phyloP scores from a whole-genome alignment of 1,140 invertebrate species.

The Ips nitidus region DNA sequence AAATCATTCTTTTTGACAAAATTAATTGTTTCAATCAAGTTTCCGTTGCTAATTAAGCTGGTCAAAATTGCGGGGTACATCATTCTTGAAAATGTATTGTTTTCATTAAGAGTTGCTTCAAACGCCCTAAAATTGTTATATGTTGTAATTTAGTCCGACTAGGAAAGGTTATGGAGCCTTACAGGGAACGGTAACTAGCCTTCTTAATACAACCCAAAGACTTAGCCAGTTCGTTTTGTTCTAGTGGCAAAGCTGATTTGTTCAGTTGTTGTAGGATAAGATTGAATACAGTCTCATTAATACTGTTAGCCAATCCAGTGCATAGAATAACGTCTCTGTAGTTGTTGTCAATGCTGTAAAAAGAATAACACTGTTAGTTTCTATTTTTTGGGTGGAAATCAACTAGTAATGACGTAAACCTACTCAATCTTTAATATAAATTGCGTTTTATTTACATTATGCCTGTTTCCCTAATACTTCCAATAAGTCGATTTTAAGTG shows the following conservation, averaged over 20 bases:
- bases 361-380: neutral
- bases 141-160: neutral
- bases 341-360: conserved; percentile 56
- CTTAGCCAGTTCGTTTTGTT: conserved; percentile 8
- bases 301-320: conserved; percentile 37
- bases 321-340: conserved; percentile 62
- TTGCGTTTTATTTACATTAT: no score
- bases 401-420: no score
- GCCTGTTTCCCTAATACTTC: no score
- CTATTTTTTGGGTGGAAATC: no score
- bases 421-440: no score
- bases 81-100: conserved; percentile 6
- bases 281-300: neutral
- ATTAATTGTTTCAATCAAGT: neutral
- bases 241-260: conserved; percentile 6
- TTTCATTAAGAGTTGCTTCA: neutral
- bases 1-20: neutral
- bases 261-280: neutral
- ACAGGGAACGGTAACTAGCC: neutral
- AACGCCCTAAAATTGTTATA: neutral
- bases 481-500: no score
- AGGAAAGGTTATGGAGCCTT: neutral
- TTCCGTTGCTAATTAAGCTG: conserved; percentile 6
- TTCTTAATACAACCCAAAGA: neutral
- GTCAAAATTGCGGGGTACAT: neutral